Conservation (phyloP, 2,888 invertebrate genomes). For the Phaonia tiefii region DNA sequence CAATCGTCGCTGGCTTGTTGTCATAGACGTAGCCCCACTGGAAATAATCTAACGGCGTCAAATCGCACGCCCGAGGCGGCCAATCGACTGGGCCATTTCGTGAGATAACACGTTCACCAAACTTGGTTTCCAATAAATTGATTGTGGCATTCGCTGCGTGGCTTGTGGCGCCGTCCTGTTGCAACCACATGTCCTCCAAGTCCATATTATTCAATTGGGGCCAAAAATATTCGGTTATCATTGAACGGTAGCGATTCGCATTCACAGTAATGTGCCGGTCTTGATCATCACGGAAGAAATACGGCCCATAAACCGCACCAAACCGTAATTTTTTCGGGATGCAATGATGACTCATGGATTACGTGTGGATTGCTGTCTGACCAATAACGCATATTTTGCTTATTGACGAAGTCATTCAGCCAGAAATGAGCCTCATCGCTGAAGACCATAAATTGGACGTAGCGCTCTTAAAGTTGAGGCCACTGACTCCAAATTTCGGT, state of each 20-base stretch:
- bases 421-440: not conserved
- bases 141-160: constrained; percentile 3
- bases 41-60: not conserved
- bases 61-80: not conserved
- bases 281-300: not conserved
- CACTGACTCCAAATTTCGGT: too few relatives aligned
- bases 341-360: too few relatives aligned
- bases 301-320: too few relatives aligned
- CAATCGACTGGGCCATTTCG: not conserved
- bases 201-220: not conserved
- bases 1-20: not conserved
- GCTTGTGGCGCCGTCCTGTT: constrained; percentile 10
- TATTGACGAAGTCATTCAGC: not conserved
- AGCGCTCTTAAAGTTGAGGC: too few relatives aligned
- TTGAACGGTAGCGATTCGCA: constrained; percentile 2
- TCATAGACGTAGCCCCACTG: not conserved
- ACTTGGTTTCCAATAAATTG: not conserved
- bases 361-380: too few relatives aligned
- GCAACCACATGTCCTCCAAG: constrained; percentile 9
- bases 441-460: too few relatives aligned
- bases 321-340: too few relatives aligned
- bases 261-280: constrained; percentile 13
- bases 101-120: not conserved
- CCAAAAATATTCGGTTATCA: constrained; percentile 4
- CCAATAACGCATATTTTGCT: too few relatives aligned